A percentile compares a stretch with the other conserved stretches of the same genome.
phyloP scores from a whole-genome alignment of 2,113 vertebrate genomes.

The Thymallus thymallus region DNA sequence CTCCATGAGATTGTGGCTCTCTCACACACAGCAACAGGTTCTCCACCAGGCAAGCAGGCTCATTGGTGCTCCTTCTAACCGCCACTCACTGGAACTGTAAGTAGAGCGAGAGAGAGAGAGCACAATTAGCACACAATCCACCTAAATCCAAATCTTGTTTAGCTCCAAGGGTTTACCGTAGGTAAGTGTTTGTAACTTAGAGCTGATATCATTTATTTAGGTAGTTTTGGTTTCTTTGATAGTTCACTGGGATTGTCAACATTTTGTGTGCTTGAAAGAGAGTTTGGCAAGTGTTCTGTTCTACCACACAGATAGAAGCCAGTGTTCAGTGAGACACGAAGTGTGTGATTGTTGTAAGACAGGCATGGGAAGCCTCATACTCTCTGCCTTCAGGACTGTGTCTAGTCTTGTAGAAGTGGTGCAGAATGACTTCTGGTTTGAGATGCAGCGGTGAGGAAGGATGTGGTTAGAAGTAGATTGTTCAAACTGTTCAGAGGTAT shows the following conservation, averaged over 20 bases:
- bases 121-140: background rate
- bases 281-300: background rate
- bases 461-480: slow-evolving; percentile 51
- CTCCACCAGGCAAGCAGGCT: background rate
- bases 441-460: slow-evolving; percentile 18
- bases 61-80: slow-evolving; percentile 1
- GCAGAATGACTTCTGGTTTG: background rate
- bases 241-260: background rate
- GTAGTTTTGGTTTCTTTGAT: background rate
- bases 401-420: background rate
- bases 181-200: background rate
- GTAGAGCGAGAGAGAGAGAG: slow-evolving; percentile 29
- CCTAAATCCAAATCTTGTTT: background rate
- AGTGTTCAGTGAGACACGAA: background rate
- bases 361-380: background rate
- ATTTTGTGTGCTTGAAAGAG: background rate
- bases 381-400: background rate
- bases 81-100: slow-evolving; percentile 39
- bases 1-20: background rate
- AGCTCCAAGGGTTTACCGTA: background rate
- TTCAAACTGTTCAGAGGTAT: slow-evolving; percentile 27
- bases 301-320: background rate
- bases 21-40: slow-evolving; percentile 1
- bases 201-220: background rate
- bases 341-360: background rate